Base-by-base conservation (phyloP, 2,888 invertebrate species). In the Craniophora ligustri region DNA sequence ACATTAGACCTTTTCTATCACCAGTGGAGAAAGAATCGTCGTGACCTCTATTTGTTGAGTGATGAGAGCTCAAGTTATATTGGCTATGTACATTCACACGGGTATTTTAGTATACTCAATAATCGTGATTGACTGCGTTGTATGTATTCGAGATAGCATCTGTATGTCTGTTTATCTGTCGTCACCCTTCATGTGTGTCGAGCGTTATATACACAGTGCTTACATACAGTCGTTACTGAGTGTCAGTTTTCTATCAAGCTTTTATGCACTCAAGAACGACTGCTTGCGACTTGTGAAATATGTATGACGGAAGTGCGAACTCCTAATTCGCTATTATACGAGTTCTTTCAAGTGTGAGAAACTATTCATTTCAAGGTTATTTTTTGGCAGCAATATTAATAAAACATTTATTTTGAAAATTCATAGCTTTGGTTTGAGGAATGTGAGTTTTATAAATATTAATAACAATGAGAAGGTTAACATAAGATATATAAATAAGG, bases 91-190 rank as follows among this genome's bases (percentile, higher is more conserved):
- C 67, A 72, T 79, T 76, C 77, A 72, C 80, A 73, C 75, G 75
- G 56, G 56, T 72, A 61, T 64, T 62, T 68, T 66, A 53, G 51
- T 49, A 58, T 41, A 49, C 38, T 59, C 47, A 51, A 65, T 55
- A 67, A 51, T 82, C 81, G 79, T 86, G 85, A 84, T 85, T 80
- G 84, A 80, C 78, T 72, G 70, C 55, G 72, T 73, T 72, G 65
- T 72, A 60, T 65, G 67, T 72, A 38, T 75, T 63, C 68, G 53
- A 75, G 86, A 86, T 85, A 85, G 75, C 71, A 86, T 86, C 84
- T 50, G 67, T 60, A 53, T 67, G 61, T 74, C 60, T 67, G 74
- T 75, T 63, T 64, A 76, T 79, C 80, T 82, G 80, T 86, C 86
- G 79, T 77, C 83, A 86, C 83, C 82, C 77, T 82, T 81, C 80